A percentile compares a stretch with the other conserved stretches of the same genome.
phyloP scores from a whole-genome alignment of 1,140 invertebrate genomes.

The Lanistes nyassanus region DNA sequence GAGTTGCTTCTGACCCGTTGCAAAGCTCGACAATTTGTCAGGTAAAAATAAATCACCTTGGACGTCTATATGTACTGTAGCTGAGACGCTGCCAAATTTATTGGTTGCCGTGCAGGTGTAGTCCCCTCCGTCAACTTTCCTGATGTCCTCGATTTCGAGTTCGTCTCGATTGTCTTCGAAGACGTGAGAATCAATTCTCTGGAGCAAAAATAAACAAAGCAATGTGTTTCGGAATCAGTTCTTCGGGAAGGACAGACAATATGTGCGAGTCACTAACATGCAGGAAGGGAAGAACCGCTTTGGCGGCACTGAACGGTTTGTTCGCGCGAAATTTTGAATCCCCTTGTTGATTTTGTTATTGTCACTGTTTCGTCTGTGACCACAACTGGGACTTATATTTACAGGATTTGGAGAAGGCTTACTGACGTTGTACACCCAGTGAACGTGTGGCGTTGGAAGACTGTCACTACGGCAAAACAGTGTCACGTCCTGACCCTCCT shows the following conservation, averaged over 20 bases:
- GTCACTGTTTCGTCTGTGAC: too few relatives aligned
- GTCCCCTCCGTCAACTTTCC: background rate
- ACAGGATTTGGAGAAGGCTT: too few relatives aligned
- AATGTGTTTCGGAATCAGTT: background rate
- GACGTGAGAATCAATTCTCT: constrained; percentile 19
- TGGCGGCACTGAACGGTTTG: too few relatives aligned
- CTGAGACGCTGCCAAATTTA: background rate
- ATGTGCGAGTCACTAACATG: background rate
- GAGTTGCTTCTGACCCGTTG: too few relatives aligned
- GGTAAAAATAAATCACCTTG: background rate
- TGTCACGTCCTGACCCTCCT: background rate
- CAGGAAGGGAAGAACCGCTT: background rate
- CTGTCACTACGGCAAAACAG: background rate
- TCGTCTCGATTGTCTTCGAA: background rate
- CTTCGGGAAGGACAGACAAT: background rate
- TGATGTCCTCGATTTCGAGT: constrained; percentile 8
- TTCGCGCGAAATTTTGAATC: too few relatives aligned
- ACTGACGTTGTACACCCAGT: constrained; percentile 10
- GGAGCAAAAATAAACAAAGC: too few relatives aligned
- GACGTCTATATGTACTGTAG: background rate
- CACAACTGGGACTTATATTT: too few relatives aligned
- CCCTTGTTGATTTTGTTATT: too few relatives aligned
- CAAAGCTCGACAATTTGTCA: too few relatives aligned
- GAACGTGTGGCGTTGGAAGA: background rate
- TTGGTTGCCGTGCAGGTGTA: constrained; percentile 21